These are phyloP conservation scores for Zaprionus capensis DNA, from an alignment of 1,140 invertebrate genomes.

Conservation along the genomic window DNA sequence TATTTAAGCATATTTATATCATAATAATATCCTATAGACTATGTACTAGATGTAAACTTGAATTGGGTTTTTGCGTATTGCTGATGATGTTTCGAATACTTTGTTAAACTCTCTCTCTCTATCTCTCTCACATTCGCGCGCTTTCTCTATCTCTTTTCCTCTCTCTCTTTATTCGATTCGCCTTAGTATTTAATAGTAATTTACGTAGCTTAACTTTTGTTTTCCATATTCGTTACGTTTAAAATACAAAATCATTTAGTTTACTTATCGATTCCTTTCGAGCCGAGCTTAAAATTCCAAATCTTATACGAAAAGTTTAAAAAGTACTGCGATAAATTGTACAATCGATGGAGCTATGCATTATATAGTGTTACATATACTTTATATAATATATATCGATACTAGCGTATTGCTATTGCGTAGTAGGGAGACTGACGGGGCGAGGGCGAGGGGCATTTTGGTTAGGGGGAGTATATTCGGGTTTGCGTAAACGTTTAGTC, in stretches of 20 bases:
- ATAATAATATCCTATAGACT: constrained; percentile 19
- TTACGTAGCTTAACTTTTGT: constrained; percentile 2
- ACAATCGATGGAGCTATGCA: constrained; percentile 28
- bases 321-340: constrained; percentile 29
- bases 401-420: constrained; percentile 2
- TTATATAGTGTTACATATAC: constrained; percentile 10
- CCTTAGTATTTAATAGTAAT: constrained; percentile 28
- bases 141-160: neutral
- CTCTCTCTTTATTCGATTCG: neutral
- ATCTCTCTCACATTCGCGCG: neutral
- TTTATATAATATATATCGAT: constrained; percentile 6
- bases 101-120: constrained; percentile 5
- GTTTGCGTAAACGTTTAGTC: neutral
- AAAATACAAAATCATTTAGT: neutral
- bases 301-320: constrained; percentile 20
- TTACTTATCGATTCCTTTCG: constrained; percentile 12
- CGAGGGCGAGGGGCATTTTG: neutral
- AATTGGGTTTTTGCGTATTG: constrained; percentile 26
- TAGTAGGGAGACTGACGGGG: neutral
- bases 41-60: constrained; percentile 26
- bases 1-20: constrained; percentile 14
- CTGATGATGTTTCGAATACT: constrained; percentile 40
- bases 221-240: neutral
- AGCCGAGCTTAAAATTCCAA: constrained; percentile 17
- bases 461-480: neutral